Evolutionary conservation across 2,797 vertebrate species (phyloP).

Genomic region (Chelon labrosus): DNA sequence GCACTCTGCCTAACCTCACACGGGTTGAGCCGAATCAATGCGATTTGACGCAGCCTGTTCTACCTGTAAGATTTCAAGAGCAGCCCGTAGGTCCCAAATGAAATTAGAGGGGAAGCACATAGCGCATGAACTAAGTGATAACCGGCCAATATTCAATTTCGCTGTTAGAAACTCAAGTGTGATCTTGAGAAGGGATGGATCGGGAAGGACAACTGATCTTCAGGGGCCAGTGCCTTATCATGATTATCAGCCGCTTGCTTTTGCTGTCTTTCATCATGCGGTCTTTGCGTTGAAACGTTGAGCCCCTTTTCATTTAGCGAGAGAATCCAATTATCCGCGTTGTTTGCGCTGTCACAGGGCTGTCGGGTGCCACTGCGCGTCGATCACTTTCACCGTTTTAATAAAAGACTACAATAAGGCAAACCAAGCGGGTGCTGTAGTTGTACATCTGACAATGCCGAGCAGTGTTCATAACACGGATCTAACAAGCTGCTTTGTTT

Average conservation of each 20-base stretch:
- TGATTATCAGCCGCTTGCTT: neutral
- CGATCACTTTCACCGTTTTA: no score
- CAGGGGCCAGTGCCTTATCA: neutral
- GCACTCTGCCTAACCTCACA: conserved; percentile 34
- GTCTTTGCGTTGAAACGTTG: neutral
- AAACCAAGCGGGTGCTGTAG: no score
- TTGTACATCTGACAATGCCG: no score
- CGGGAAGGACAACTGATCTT: conserved; percentile 10
- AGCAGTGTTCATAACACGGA: no score
- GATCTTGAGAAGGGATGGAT: conserved; percentile 24
- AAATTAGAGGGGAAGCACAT: conserved; percentile 44
- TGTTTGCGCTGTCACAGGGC: neutral
- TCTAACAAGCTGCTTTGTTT: no score
- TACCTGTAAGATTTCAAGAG: conserved; percentile 29
- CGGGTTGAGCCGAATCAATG: conserved; percentile 40
- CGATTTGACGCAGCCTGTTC: conserved; percentile 24
- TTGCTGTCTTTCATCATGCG: neutral
- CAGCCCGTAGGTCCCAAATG: conserved; percentile 39
- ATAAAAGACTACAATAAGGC: no score
- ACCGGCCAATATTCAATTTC: conserved; percentile 40
- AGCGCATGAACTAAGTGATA: conserved; percentile 46
- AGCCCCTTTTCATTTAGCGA: conserved; percentile 12
- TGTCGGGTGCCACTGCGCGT: no score
- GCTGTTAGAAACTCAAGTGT: conserved; percentile 32
- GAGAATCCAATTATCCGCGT: neutral